Base-by-base conservation (phyloP, 2,113 vertebrate species). In the Alouatta palliata region DNA sequence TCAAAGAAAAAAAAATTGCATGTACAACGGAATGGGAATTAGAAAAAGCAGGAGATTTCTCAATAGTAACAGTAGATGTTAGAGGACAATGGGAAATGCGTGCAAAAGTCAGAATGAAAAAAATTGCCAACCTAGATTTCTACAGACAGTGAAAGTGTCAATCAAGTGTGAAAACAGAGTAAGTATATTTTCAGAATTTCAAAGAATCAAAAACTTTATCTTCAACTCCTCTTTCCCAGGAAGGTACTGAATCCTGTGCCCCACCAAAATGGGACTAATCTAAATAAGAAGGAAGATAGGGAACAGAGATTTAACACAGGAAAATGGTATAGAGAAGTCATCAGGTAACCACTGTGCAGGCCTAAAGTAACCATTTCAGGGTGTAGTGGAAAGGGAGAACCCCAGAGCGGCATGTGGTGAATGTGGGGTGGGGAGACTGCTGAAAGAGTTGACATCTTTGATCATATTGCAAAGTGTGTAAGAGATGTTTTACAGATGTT, bases 181-280 rank as follows among this genome's bases (percentile, higher is more conserved):
- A 77, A 76, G 77, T 30, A 16, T 52, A 71, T 79, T 79, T 90
- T 90, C 58, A 89, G 49, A 93, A 96, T 84, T 73, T 82, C 56
- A 82, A 82, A 30, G 37, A 82, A 95, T 75, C 84, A 87, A 87
- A 87, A 66, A 81, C 37, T 82, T 61, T 87, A 92, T 71, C 71
- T 58, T 12, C 49, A 96, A 58, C 58, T 83, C 76, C 40, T 82
- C 35, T 82, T 82, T 87, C 37, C 54, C 32, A 66, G 64, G 66
- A 80, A 73, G 64, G 5, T 43, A 40, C 7, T 71, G 32, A 40
- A 64, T 75, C n/a, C 79, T 16, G 52, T 40, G 21, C 4, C 61
- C 66, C 47, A 87, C 58, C 43, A 54, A 86, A 94, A 80, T 64
- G n/a, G 90, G 23, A 81, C 35, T 37, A 20, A 70, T 68, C 32